phyloP scores from a whole-genome alignment of 2,797 vertebrate genomes.

The Artibeus jamaicensis region DNA sequence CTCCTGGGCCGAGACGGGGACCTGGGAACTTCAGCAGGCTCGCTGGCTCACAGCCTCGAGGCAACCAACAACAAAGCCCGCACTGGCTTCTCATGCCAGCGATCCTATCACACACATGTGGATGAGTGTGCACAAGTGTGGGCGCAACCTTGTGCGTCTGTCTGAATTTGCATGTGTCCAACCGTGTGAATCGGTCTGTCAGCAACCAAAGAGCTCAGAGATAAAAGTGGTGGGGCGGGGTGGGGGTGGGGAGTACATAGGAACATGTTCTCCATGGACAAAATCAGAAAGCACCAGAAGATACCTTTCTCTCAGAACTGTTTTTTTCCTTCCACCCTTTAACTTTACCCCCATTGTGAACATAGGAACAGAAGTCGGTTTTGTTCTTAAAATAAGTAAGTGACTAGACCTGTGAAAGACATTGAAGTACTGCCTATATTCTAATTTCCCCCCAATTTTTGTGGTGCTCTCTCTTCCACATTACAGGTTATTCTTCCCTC shows the following conservation, averaged over 20 bases:
- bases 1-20: conserved; percentile 25
- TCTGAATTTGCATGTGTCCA: conserved; percentile 58
- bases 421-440: neutral
- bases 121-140: conserved; percentile 59
- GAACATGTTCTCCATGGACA: neutral
- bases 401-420: neutral
- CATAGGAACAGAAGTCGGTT: neutral
- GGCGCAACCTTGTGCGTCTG: conserved; percentile 53
- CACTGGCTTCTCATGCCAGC: conserved; percentile 67
- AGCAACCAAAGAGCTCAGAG: neutral
- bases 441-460: neutral
- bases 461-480: neutral
- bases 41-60: conserved; percentile 65
- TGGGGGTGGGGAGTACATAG: neutral
- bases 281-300: neutral
- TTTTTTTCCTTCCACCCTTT: neutral
- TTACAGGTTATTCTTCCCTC: neutral
- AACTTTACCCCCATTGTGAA: conserved; percentile 15
- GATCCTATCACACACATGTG: conserved; percentile 74
- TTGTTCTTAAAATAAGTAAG: conserved; percentile 40
- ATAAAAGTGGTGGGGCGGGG: neutral
- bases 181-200: conserved; percentile 16
- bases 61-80: conserved; percentile 73
- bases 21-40: conserved; percentile 60
- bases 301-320: neutral